Evolutionary conservation across 2,888 invertebrate species (phyloP), one percentile per base, ranked within the genome.

Genomic region (Nymphalis urticae): DNA sequence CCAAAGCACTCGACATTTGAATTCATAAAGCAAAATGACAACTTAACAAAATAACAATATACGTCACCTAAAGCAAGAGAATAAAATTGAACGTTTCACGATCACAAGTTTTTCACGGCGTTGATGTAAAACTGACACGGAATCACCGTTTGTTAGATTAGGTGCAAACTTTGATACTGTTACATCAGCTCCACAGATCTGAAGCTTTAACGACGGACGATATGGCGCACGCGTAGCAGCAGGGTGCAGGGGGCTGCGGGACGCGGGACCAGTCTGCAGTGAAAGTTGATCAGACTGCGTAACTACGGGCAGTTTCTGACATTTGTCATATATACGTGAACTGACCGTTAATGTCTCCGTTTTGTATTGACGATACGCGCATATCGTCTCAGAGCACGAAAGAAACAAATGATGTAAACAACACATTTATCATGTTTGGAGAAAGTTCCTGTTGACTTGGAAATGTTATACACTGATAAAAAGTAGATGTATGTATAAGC

Each of bases 231-330:
- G 77, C 74, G 78, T 76, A 65, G 66, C 56, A 59, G 63, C 68
- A 51, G 58, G 53, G 72, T 62, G 68, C 59, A 32, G 67, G 50
- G 67, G 68, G 71, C 51, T 56, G 64, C 64, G 65, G 69, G 69
- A 66, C 70, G 73, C 74, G 69, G 71, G 79, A 80, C 82, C 75
- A 75, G 79, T 77, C 73, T 72, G 72, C 75, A 84, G 88, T 85
- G 88, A 89, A 89, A 89, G 89, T 88, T 84, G 82, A 84, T 81
- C 80, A 68, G 77, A 50, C 71, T 68, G 75, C 76, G 75, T 73
- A 75, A 76, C 74, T 75, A 67, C 65, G 70, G 66, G 48, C 69
- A 71, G 77, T 79, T 78, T 85, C 80, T 82, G 81, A 82, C 83
- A 83, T 84, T 82, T 83, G 80, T 80, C 79, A 71, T 76, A 78